Evolutionary conservation across 2,888 invertebrate species (phyloP).

Genomic region (Noctua comes): DNA sequence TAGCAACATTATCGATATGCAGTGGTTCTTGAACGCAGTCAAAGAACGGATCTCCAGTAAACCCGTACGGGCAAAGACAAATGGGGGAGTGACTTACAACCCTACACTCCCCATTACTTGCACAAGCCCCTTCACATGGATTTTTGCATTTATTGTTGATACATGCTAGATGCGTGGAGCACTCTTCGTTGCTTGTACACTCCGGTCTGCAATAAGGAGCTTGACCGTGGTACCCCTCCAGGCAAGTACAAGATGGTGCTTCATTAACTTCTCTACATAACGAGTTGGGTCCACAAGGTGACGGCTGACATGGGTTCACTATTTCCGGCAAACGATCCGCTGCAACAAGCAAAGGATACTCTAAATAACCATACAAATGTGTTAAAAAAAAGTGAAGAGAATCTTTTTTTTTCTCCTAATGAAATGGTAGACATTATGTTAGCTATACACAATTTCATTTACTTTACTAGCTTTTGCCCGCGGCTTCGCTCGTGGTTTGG

Average conservation of each 20-base stretch:
- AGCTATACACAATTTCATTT: neutral
- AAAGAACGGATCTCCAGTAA: slow-evolving; percentile 94
- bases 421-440: too few relatives aligned
- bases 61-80: slow-evolving; percentile 93
- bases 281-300: slow-evolving; percentile 95
- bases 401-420: neutral
- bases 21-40: slow-evolving; percentile 88
- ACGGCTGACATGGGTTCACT: slow-evolving; percentile 93
- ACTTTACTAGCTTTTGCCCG: neutral
- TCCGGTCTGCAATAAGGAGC: slow-evolving; percentile 95
- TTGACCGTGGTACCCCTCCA: slow-evolving; percentile 92
- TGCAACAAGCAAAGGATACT: slow-evolving; percentile 70
- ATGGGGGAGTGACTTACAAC: slow-evolving; percentile 94
- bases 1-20: slow-evolving; percentile 80
- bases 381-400: neutral
- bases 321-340: slow-evolving; percentile 87
- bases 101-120: slow-evolving; percentile 93
- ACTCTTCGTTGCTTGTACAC: slow-evolving; percentile 94
- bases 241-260: slow-evolving; percentile 94
- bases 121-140: slow-evolving; percentile 94
- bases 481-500: neutral
- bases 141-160: slow-evolving; percentile 94
- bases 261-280: slow-evolving; percentile 93
- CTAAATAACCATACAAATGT: neutral
- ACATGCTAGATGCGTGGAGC: slow-evolving; percentile 92